Evolutionary conservation across 1,140 invertebrate species (phyloP).

Genomic region (Macrocentrus cingulum): DNA sequence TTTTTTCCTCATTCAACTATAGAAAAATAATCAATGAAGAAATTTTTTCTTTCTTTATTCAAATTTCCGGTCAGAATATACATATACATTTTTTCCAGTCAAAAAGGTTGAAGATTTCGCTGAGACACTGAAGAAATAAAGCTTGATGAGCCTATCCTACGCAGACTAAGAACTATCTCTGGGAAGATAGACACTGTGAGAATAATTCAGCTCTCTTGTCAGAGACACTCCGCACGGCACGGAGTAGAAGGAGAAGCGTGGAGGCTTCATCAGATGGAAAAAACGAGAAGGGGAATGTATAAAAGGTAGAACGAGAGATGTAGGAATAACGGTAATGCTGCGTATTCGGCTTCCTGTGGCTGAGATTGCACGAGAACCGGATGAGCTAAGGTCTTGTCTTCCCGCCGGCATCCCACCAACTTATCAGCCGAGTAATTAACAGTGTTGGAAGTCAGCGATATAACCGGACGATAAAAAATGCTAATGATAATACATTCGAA

Average conservation of each 20-base stretch:
- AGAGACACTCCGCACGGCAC: background rate
- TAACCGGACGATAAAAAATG: no score
- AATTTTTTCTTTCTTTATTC: background rate
- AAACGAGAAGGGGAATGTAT: background rate
- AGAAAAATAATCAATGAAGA: no score
- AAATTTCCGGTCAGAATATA: no score
- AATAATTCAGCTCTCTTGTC: background rate
- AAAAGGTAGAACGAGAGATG: background rate
- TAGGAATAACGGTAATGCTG: constrained; percentile 13
- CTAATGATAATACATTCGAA: background rate
- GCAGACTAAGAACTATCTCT: constrained; percentile 2
- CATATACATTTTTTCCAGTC: no score
- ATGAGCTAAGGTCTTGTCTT: constrained; percentile 1
- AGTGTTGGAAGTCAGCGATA: background rate
- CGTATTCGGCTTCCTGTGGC: constrained; percentile 16
- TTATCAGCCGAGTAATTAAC: background rate
- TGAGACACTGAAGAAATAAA: background rate
- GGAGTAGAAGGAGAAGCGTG: background rate
- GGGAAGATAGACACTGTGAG: background rate
- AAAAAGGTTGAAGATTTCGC: no score
- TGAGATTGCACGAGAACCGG: constrained; percentile 10
- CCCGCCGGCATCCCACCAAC: background rate
- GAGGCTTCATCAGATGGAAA: background rate
- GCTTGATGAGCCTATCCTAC: background rate
- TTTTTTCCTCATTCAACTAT: no score